Evolutionary conservation across 1,140 invertebrate species (phyloP).

Genomic region (Zeugodacus cucurbitae): DNA sequence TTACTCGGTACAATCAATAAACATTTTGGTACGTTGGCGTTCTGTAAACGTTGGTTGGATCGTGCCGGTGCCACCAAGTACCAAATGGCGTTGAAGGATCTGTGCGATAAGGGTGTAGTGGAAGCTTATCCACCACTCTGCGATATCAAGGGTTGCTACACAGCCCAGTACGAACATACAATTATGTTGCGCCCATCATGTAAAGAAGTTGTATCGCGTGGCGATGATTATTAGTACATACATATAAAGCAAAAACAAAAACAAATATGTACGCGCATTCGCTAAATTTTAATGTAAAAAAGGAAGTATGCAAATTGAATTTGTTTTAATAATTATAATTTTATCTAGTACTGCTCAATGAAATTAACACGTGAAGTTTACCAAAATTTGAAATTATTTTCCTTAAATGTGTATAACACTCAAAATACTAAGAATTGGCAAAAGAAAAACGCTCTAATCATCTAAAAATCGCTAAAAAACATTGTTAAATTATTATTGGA

Average conservation of each 20-base stretch:
- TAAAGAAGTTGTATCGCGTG: constrained; percentile 97
- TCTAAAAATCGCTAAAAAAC: neutral
- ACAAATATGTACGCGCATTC: neutral
- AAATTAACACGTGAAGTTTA: too few relatives aligned
- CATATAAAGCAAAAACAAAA: neutral
- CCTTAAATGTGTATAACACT: neutral
- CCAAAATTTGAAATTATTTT: neutral
- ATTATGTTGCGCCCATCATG: constrained; percentile 97
- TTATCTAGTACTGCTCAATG: neutral
- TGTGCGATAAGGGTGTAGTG: constrained; percentile 96
- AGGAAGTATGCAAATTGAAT: neutral
- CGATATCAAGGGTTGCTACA: constrained; percentile 98
- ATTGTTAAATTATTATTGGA: neutral
- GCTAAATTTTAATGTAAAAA: neutral
- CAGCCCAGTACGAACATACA: constrained; percentile 99
- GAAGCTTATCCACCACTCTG: constrained; percentile 98
- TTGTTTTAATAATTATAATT: constrained; percentile 19
- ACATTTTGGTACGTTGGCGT: constrained; percentile 97
- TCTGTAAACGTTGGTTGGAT: constrained; percentile 99
- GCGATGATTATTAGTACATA: constrained; percentile 86
- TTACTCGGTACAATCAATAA: constrained; percentile 96
- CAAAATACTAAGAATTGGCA: neutral
- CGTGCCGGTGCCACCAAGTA: constrained; percentile 96
- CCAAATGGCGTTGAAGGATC: constrained; percentile 97
- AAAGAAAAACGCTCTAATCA: neutral